A percentile compares a stretch with the other conserved stretches of the same genome.
These are phyloP conservation scores for Artemisiospiza belli DNA, from an alignment of 2,113 vertebrate genomes.

Conservation along the genomic window DNA sequence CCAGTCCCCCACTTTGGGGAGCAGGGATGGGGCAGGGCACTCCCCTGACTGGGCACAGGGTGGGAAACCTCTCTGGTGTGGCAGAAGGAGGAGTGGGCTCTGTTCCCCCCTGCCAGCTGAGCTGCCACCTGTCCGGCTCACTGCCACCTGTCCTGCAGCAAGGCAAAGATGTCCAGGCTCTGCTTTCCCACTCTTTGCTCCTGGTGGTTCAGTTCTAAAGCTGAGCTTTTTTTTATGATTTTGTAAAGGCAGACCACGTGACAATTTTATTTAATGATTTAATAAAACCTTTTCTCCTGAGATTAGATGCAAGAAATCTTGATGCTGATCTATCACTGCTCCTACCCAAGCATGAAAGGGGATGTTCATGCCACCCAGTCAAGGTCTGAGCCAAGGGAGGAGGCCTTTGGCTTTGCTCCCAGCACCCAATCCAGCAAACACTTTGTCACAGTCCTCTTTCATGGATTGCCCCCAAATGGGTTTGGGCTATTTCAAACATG, in stretches of 20 bases:
- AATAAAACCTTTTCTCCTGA: conserved; percentile 39
- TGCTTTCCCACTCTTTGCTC: not conserved
- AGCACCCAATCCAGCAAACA: not conserved
- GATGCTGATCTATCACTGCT: conserved; percentile 4
- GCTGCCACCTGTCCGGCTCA: no score
- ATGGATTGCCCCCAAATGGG: not conserved
- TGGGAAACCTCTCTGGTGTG: not conserved
- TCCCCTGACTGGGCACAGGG: accelerated
- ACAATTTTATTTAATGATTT: conserved; percentile 39
- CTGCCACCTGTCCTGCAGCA: not conserved
- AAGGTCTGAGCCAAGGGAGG: not conserved
- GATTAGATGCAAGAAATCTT: conserved; percentile 4
- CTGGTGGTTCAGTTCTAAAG: conserved; percentile 31
- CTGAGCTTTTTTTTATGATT: not conserved
- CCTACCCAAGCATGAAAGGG: not conserved
- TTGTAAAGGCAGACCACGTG: not conserved
- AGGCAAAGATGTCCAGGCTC: accelerated
- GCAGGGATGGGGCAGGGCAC: not conserved
- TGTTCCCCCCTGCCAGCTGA: not conserved
- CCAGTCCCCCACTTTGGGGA: not conserved
- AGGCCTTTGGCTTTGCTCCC: not conserved
- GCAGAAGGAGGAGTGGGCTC: accelerated
- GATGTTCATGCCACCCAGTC: accelerated
- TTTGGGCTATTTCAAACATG: not conserved
- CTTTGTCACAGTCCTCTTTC: not conserved